These are phyloP conservation scores for Zootoca vivipara DNA, from an alignment of 2,113 vertebrate species.

Conservation along the genomic window DNA sequence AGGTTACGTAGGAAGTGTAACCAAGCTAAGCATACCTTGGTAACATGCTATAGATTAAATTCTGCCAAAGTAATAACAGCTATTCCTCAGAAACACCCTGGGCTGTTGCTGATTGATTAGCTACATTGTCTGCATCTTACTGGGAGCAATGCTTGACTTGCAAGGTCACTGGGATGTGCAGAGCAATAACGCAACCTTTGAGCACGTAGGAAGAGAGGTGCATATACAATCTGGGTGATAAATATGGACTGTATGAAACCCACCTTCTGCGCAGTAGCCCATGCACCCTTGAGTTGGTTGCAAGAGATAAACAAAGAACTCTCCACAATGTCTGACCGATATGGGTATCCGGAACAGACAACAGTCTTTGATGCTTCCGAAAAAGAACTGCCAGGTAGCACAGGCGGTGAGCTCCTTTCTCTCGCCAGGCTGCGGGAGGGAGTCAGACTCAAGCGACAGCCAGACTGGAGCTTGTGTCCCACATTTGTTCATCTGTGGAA, in stretches of 20 bases:
- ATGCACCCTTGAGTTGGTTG: slow-evolving; percentile 80
- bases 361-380: slow-evolving; percentile 72
- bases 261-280: slow-evolving; percentile 82
- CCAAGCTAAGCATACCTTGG: slow-evolving; percentile 41
- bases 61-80: slow-evolving; percentile 52
- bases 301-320: slow-evolving; percentile 79
- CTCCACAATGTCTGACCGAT: slow-evolving; percentile 73
- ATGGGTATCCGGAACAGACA: slow-evolving; percentile 78
- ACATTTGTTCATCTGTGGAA: slow-evolving; percentile 83
- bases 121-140: slow-evolving; percentile 42
- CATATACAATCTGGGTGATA: slow-evolving; percentile 26
- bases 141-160: slow-evolving; percentile 40
- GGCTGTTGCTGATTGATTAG: slow-evolving; percentile 59
- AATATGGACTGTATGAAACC: slow-evolving; percentile 29
- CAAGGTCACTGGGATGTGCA: slow-evolving; percentile 38
- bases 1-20: slow-evolving; percentile 57
- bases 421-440: slow-evolving; percentile 66
- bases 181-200: slow-evolving; percentile 32
- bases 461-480: slow-evolving; percentile 86
- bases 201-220: slow-evolving; percentile 15
- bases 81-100: slow-evolving; percentile 59
- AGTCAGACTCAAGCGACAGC: slow-evolving; percentile 74
- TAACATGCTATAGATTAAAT: slow-evolving; percentile 41
- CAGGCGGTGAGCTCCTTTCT: slow-evolving; percentile 70
- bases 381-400: slow-evolving; percentile 79